Evolutionary conservation across 2,797 vertebrate genomes (phyloP).

Genomic region (Sternarchorhynchus goeldii): DNA sequence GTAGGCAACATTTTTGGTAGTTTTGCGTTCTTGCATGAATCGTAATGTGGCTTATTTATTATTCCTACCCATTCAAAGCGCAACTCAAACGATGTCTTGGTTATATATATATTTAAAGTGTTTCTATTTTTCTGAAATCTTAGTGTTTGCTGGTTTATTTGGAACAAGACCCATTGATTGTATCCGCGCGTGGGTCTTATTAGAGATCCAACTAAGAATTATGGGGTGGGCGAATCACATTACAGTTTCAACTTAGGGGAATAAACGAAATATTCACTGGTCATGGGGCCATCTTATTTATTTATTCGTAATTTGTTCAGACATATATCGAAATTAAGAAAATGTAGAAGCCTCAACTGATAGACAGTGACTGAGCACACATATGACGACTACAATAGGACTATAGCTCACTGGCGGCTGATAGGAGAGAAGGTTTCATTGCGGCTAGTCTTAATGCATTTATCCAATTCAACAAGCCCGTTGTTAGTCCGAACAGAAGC

Average conservation of each 20-base stretch:
- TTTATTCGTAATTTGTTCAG: no score
- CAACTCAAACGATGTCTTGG: conserved; percentile 55
- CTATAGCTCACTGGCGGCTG: conserved; percentile 72
- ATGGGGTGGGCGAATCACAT: not conserved
- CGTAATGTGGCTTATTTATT: conserved; percentile 65
- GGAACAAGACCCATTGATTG: no score
- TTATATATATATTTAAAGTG: conserved; percentile 70
- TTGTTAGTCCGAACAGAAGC: conserved; percentile 82
- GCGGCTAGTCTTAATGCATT: conserved; percentile 86
- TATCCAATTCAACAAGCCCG: conserved; percentile 85
- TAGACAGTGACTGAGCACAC: no score
- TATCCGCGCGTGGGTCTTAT: not conserved
- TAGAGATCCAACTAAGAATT: conserved; percentile 4
- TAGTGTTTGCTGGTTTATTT: no score
- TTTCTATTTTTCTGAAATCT: conserved; percentile 69
- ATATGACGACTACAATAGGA: conserved; percentile 70
- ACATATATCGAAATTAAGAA: no score
- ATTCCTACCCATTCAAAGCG: conserved; percentile 59
- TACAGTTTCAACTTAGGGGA: not conserved
- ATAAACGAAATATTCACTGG: not conserved
- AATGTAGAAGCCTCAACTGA: no score
- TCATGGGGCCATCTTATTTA: no score
- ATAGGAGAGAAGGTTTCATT: conserved; percentile 76
- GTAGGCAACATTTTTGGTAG: conserved; percentile 40
- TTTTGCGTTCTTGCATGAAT: conserved; percentile 51